Percentiles rank a stretch among this genome's conserved stretches.
Conservation (phyloP, 2,888 invertebrate species). For the Caenorhabditis sp. region DNA sequence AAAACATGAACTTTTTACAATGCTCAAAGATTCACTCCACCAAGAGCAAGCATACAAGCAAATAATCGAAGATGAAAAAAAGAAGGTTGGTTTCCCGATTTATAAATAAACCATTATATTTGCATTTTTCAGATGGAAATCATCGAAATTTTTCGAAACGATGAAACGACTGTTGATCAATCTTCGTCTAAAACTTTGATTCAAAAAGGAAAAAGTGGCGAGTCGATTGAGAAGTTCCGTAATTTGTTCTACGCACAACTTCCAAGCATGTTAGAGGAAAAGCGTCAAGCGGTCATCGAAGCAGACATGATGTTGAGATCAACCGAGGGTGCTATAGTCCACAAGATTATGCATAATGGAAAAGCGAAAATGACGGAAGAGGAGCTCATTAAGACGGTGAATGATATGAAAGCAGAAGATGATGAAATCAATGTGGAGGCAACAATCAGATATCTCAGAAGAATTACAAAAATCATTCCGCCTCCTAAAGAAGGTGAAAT, state of each 20-base stretch:
- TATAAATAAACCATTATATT: not conserved
- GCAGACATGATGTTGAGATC: no score
- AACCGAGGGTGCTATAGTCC: no score
- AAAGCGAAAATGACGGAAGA: no score
- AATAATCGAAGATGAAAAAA: constrained; percentile 1
- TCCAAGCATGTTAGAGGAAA: not conserved
- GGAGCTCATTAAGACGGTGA: no score
- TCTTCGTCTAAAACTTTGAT: not conserved
- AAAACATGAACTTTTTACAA: not conserved
- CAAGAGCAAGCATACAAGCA: constrained; percentile 1
- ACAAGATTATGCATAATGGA: no score
- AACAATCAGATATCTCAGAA: no score
- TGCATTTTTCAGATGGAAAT: not conserved
- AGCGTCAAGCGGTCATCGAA: not conserved
- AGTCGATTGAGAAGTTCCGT: not conserved
- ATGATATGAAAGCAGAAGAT: no score
- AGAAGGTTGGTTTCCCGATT: not conserved
- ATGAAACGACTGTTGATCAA: not conserved
- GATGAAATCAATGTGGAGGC: no score
- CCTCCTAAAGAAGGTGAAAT: no score
- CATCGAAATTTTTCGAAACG: constrained; percentile 2
- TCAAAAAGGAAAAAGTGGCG: not conserved
- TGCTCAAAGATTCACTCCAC: not conserved
- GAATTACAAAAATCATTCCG: no score
- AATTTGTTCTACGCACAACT: not conserved